Base-by-base conservation (phyloP, 2,797 vertebrate genomes). In the Neoniphon sammara region DNA sequence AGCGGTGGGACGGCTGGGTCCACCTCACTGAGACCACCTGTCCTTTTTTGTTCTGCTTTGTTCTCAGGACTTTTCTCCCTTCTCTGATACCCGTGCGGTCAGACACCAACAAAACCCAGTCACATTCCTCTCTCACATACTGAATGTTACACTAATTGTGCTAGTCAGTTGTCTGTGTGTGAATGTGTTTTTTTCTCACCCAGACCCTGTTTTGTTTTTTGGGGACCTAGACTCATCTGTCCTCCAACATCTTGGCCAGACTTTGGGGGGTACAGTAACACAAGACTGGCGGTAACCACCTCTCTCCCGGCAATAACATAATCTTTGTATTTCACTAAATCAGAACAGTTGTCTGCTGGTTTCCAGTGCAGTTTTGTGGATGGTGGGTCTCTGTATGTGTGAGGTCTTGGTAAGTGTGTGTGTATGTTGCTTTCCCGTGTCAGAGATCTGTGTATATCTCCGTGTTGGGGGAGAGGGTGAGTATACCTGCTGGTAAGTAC, bases 401-500 rank as follows among this genome's bases (percentile, higher is more conserved):
- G 84, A 61, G 42, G 71, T 76, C 70, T 50, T 83, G 78, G 75
- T 46, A 87, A 77, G 81, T 75, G 83, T 83, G 61, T 83, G 18
- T 34, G 27, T 30, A 27, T 66, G 44, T 88, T 81, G 85, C 82
- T 82, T 80, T 75, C 76, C 83, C 46, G 52, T 90, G 87, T 91
- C 91, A 91, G 89, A 69, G 59, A 90, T 91, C 87, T 90, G 85
- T 93, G 81, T 93, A 75, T 88, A 60, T 89, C 86, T 88, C 69
- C 91, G 78, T 88, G 60, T 78, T 91, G 88, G 77, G 83, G 91
- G 81, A 85, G 74, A 89, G 87, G 85, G 91, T 92, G 90, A 91
- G 92, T 92, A 93, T 88, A 78, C 81, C 81, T 86, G 81, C 81
- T 85, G 92, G 92, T 93, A 88, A 93, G 91, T 93, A 90, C 88